A percentile compares a stretch with the other conserved stretches of the same genome.
Evolutionary conservation across 2,113 vertebrate genomes (phyloP).

Genomic region (Danionella cerebrum): DNA sequence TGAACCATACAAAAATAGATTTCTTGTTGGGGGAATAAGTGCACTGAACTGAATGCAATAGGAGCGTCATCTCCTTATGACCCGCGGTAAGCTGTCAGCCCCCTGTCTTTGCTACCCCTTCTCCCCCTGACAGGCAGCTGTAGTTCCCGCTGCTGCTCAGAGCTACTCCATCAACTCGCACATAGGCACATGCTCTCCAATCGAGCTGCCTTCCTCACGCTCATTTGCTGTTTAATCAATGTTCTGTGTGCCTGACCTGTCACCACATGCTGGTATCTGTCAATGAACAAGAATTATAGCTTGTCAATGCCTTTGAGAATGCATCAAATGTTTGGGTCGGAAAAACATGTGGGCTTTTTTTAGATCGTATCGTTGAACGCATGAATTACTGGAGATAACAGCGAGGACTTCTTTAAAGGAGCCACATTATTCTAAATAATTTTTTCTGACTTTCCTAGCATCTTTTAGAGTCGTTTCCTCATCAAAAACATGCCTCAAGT

Average conservation of each 20-base stretch:
- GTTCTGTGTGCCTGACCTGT: conserved; percentile 27
- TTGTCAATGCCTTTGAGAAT: background rate
- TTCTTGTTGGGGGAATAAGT: background rate
- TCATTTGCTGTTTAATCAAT: conserved; percentile 35
- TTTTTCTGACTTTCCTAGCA: too few species aligned
- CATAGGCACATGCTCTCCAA: conserved; percentile 13
- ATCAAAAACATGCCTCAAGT: too few species aligned
- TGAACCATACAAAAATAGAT: conserved; percentile 11
- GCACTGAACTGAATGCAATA: conserved; percentile 15
- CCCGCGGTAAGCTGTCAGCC: conserved; percentile 12
- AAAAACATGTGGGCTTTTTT: background rate
- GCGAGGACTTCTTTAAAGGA: too few species aligned
- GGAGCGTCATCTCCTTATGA: conserved; percentile 16
- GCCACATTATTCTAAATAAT: too few species aligned
- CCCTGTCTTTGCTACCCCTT: background rate
- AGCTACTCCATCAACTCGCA: conserved; percentile 20
- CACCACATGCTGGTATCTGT: conserved; percentile 24
- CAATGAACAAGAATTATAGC: conserved; percentile 8
- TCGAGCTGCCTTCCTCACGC: conserved; percentile 20
- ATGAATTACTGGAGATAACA: too few species aligned
- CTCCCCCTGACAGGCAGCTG: conserved; percentile 19
- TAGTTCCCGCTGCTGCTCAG: conserved; percentile 17
- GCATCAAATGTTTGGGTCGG: background rate
- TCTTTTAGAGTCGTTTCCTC: too few species aligned
- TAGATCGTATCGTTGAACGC: background rate